Base-by-base conservation (phyloP, 2,113 vertebrate species). In the Lonchura striata region DNA sequence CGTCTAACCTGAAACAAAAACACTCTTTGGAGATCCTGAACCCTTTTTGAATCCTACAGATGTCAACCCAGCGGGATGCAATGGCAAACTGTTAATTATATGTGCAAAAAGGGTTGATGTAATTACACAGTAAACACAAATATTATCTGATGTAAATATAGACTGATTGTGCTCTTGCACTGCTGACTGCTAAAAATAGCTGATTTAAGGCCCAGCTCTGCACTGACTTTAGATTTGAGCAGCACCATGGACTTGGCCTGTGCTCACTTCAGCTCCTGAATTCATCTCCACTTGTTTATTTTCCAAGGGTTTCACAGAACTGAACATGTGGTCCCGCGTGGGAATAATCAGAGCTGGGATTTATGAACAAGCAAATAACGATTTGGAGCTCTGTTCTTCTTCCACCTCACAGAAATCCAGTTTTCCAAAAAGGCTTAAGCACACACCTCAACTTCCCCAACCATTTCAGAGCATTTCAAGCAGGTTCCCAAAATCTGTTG, bases 51-150 rank as follows among this genome's bases (percentile, higher is more conserved):
- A 83, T 96, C 75, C 89, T 86, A 84, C 95, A 96, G 94, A 92
- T 97, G 96, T 97, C 95, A 88, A 88, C 95, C 81, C 94, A 87
- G 94, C 10, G 3, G 96, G 94, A 96, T 39, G 80, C 4, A 0
- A 94, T 95, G 92, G 95, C 94, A 86, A 95, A 91, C 90, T 95
- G 95, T 91, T 95, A 95, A 97, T 97, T 97, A 96, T 75, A 75
- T 20, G 72, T 77, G 92, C 79, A 95, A 96, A 97, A 90, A 96
- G 88, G 81, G 76, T 74, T 8, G 2, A 42, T 37, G 87, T 96
- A 96, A 97, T 96, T 96, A 96, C 86, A 92, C 1, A 37, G 84
- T 91, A 85, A 86, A 93, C 59, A 71, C 92, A 96, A 96, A 93
- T 97, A 95, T 96, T 97, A 97, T 87, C 91, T 87, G 65, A 87